Percentiles rank a stretch among this genome's conserved stretches.
These are phyloP conservation scores for Diplazon laetatorius DNA, from an alignment of 2,888 invertebrate genomes.

Conservation along the genomic window DNA sequence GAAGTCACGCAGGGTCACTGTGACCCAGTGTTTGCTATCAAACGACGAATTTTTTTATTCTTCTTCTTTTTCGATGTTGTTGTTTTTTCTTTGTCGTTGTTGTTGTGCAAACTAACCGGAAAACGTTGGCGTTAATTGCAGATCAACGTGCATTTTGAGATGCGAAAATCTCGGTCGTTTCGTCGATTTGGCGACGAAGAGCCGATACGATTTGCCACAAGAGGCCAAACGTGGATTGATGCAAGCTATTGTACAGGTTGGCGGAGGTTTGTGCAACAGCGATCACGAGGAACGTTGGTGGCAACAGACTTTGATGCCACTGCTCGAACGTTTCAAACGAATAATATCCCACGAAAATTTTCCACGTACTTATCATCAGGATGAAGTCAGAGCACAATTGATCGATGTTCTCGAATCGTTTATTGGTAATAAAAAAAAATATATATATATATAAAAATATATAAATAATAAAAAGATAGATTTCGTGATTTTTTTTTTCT, in stretches of 20 bases:
- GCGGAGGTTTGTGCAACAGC: constrained; percentile 82
- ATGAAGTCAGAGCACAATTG: constrained; percentile 87
- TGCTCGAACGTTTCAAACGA: constrained; percentile 84
- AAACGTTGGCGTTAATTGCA: constrained; percentile 78
- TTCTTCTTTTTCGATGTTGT: constrained; percentile 34
- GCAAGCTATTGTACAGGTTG: constrained; percentile 88
- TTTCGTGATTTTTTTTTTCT: too few relatives aligned
- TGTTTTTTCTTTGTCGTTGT: constrained; percentile 44
- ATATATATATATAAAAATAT: too few relatives aligned
- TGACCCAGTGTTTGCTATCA: too few relatives aligned
- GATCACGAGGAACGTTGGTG: constrained; percentile 71
- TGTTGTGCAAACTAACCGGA: too few relatives aligned
- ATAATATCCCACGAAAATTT: constrained; percentile 84
- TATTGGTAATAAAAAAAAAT: constrained; percentile 84
- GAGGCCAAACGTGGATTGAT: constrained; percentile 87
- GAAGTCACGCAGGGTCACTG: too few relatives aligned
- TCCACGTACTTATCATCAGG: constrained; percentile 84
- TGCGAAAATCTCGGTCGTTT: constrained; percentile 85
- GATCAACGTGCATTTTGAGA: constrained; percentile 84
- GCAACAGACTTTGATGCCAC: constrained; percentile 79
- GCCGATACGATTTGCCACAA: constrained; percentile 84
- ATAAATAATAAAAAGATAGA: too few relatives aligned
- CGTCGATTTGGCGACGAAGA: constrained; percentile 83
- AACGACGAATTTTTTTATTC: background rate
- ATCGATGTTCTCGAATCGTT: constrained; percentile 90